A percentile compares a stretch with the other conserved stretches of the same genome.
Evolutionary conservation across 2,888 invertebrate genomes (phyloP).

Genomic region (Crocallis elinguaria): DNA sequence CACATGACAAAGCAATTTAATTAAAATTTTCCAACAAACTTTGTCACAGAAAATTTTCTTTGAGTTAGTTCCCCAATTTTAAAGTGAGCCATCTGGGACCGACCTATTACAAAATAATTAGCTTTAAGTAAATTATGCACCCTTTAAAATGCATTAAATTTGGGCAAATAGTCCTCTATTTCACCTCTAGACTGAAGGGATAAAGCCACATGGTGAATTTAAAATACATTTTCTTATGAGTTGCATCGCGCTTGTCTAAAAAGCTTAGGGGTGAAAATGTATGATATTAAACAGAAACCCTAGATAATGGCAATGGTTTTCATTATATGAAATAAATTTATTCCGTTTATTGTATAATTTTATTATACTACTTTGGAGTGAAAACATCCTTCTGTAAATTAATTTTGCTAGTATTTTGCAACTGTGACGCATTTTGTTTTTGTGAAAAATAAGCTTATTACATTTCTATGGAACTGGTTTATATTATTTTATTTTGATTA

Average conservation of each 20-base stretch:
- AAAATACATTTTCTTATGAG: conserved; percentile 70
- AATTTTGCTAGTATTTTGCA: background rate
- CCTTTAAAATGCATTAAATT: conserved; percentile 81
- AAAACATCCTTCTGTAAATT: conserved; percentile 13
- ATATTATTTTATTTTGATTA: no score
- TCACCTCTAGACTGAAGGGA: conserved; percentile 56
- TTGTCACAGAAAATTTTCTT: conserved; percentile 67
- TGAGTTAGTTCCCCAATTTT: conserved; percentile 59
- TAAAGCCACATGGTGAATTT: conserved; percentile 74
- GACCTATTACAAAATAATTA: conserved; percentile 82
- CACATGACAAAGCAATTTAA: conserved; percentile 60
- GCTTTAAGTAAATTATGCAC: conserved; percentile 80
- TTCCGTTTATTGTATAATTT: conserved; percentile 41
- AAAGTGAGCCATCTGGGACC: conserved; percentile 73
- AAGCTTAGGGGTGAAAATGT: conserved; percentile 53
- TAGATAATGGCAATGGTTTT: conserved; percentile 43
- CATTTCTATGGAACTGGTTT: no score
- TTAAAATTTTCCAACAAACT: conserved; percentile 66
- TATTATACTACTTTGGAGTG: conserved; percentile 27
- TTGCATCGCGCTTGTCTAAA: conserved; percentile 54
- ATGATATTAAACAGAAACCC: conserved; percentile 60
- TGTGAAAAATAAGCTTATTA: background rate
- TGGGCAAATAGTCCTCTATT: conserved; percentile 71
- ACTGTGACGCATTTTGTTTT: background rate
- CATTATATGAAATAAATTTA: conserved; percentile 39